A percentile compares a stretch with the other conserved stretches of the same genome.
Evolutionary conservation across 1,140 invertebrate genomes (phyloP).

Genomic region (Ceratosolen solmsi): DNA sequence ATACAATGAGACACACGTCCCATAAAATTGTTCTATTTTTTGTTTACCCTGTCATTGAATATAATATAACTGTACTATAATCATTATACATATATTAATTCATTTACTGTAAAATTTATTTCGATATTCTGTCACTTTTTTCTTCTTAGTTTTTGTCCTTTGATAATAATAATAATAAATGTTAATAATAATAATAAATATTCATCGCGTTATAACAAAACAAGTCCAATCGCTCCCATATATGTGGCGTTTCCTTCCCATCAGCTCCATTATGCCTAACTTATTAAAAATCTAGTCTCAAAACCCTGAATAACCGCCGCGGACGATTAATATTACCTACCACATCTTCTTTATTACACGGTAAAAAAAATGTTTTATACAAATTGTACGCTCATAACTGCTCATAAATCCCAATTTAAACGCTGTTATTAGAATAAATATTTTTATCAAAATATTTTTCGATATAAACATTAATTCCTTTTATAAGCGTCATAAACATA

Average conservation of each 20-base stretch:
- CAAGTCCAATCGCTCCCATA: slow-evolving; percentile 35
- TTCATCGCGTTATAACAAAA: slow-evolving; percentile 49
- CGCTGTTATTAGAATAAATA: slow-evolving; percentile 17
- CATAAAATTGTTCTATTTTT: slow-evolving; percentile 58
- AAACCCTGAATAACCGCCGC: slow-evolving; percentile 43
- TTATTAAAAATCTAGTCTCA: slow-evolving; percentile 44
- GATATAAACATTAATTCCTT: slow-evolving; percentile 7
- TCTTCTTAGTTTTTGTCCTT: slow-evolving; percentile 59
- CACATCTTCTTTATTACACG: slow-evolving; percentile 24
- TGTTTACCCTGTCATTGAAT: slow-evolving; percentile 72
- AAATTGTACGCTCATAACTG: slow-evolving; percentile 29
- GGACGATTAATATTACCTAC: slow-evolving; percentile 18
- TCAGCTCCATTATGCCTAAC: slow-evolving; percentile 34
- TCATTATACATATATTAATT: slow-evolving; percentile 61
- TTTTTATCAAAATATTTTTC: slow-evolving; percentile 31
- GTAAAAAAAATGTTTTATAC: slow-evolving; percentile 47
- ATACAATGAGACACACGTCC: slow-evolving; percentile 61
- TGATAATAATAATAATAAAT: slow-evolving; percentile 49
- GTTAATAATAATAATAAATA: slow-evolving; percentile 51
- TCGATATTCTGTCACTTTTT: slow-evolving; percentile 56
- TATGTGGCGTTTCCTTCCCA: slow-evolving; percentile 5
- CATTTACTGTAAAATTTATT: slow-evolving; percentile 59
- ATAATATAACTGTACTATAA: slow-evolving; percentile 66
- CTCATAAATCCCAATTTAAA: slow-evolving; percentile 14
- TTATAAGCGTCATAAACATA: slow-evolving; percentile 1